Evolutionary conservation across 92 coral and sea anemone genomes (phyloP), one percentile per base, ranked within the genome.

Genomic region (Actinernus sp.): DNA sequence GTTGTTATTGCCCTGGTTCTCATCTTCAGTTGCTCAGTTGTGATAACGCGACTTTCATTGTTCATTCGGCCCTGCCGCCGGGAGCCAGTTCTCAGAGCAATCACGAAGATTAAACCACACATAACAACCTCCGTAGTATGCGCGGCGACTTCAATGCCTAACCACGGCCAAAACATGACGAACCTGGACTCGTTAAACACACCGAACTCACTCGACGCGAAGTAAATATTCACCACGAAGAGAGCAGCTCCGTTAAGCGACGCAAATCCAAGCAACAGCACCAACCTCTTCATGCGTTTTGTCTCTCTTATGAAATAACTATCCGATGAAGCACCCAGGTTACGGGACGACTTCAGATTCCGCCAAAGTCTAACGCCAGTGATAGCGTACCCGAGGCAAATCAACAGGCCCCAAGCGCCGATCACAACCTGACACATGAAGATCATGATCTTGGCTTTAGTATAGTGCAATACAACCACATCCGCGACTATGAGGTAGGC

Each of bases 261-360:
- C 24, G 92, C 78, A 1, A 65, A 9, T 21, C 39, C 65, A 11
- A 79, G 49, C 43, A 68, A 23, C 0, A 21, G 17, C 1, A 71
- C 56, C 0, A 90, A 39, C 22, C 44, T 33, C 34, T 58, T 62
- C 46, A 90, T 47, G 37, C 61, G 63, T 8, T 29, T 22, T 9
- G 68, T 38, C 24, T 83, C 73, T 14, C 30, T 38, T 34, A 22
- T 44, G 20, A 49, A 40, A 11, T 1, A 21, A 8, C 71, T 52
- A 18, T 58, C 17, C 1, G 55, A 36, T 11, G 33, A 67, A 11
- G 76, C 30, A n/a, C n/a, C n/a, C 0, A 52, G 31, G 41, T 61
- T 55, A 26, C 80, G 88, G 22, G 97, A 86, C 5, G 97, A 71
- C n/a, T 52, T 46, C 46, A 90, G 55, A 65, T 90, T 90, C 4